Conservation (phyloP, 2,888 invertebrate genomes). For the Ditula angustiorana region DNA sequence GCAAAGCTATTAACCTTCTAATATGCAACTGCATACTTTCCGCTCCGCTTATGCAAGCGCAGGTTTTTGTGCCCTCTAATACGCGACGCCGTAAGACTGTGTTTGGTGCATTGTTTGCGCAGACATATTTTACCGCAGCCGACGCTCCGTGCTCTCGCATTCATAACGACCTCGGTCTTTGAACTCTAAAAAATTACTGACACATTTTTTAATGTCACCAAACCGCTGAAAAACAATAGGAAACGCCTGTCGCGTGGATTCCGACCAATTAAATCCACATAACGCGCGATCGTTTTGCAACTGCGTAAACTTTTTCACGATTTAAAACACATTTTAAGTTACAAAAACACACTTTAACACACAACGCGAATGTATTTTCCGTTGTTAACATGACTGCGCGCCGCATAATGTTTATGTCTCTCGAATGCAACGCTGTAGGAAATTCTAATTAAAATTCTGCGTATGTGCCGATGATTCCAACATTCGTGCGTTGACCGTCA, state of each 20-base stretch:
- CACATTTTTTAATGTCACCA: constrained; percentile 53
- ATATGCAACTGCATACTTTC: constrained; percentile 40
- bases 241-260: constrained; percentile 48
- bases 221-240: constrained; percentile 19
- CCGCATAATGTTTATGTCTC: constrained; percentile 80
- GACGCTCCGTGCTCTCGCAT: constrained; percentile 78
- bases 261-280: constrained; percentile 51
- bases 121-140: constrained; percentile 75
- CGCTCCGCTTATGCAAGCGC: constrained; percentile 63
- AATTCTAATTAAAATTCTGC: constrained; percentile 82
- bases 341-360: constrained; percentile 63
- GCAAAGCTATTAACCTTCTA: constrained; percentile 37
- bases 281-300: constrained; percentile 51
- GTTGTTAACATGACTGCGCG: constrained; percentile 78
- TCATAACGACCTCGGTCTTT: constrained; percentile 71
- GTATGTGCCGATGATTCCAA: constrained; percentile 75
- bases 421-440: constrained; percentile 73
- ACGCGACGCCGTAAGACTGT: constrained; percentile 63
- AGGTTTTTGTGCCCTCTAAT: constrained; percentile 67
- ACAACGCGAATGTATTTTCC: constrained; percentile 75
- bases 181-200: constrained; percentile 72
- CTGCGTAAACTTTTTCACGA: constrained; percentile 42
- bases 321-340: constrained; percentile 66
- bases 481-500: constrained; percentile 75
- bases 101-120: constrained; percentile 74